Base-by-base conservation (phyloP, 2,113 vertebrate genomes). In the Phaetusa simplex region DNA sequence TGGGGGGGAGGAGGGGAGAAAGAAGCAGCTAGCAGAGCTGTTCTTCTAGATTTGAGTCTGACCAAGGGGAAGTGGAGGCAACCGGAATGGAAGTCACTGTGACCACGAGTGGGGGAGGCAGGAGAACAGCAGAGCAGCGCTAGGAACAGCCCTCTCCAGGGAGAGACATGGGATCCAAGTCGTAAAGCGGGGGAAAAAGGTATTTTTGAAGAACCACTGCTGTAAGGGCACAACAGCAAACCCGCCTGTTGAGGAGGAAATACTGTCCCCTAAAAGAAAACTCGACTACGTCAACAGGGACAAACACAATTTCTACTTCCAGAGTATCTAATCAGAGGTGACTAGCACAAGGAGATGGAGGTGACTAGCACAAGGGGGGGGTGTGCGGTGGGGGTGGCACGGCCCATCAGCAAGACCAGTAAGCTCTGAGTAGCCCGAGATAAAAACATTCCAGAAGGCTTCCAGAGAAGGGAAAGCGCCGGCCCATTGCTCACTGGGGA, bases 161-260 rank as follows among this genome's bases (percentile, higher is more conserved):
- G n/a, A 78, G 50, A 29, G 72, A 21, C 8, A 12, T 45, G 78
- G 53, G 61, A 70, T 13, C 40, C 47, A 27, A 45, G 34, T 13
- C 42, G 32, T 0, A 2, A 14, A 5, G 20, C 6, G 4, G 1
- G 5, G 1, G 0, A 1, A 17, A 36, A 14, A 6, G 7, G 8
- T 34, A 4, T 38, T 73, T 34, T 43, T 38, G 11, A 8, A 10
- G 14, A 17, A 47, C 6, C 12, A 13, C 10, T 5, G 0, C 27
- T 16, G 0, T 7, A 30, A 21, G 47, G 32, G 40, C 50, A 53
- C 80, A 47, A 14, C 38, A 80, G 40, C 69, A 38, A 59, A 34
- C 3, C 1, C 22, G 19, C 5, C 62, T 47, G 22, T 12, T 38
- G n/a, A 52, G 89, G 61, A 24, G 29, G 55, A 30, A 36, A 16